Evolutionary conservation across 2,888 invertebrate genomes (phyloP).

Genomic region (Tenthredo livida): DNA sequence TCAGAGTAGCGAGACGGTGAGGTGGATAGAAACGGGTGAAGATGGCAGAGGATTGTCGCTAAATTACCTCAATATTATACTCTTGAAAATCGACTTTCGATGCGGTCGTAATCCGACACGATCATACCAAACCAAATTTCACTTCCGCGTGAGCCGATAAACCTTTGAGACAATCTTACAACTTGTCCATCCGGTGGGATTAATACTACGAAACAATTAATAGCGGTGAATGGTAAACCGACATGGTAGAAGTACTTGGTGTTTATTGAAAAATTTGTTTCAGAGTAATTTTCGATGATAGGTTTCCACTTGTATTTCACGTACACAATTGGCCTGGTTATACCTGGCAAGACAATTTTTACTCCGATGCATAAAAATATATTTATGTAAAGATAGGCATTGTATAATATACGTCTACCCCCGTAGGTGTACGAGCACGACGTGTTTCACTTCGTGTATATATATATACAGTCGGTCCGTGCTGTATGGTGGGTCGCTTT

Average conservation of each 20-base stretch:
- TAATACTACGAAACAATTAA: background rate
- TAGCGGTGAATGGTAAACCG: background rate
- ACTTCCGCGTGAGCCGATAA: background rate
- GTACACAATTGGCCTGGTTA: background rate
- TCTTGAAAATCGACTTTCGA: conserved; percentile 34
- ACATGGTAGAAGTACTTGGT: background rate
- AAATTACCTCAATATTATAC: conserved; percentile 50
- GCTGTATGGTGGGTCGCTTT: conserved; percentile 43
- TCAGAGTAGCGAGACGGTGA: conserved; percentile 24
- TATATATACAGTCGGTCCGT: background rate
- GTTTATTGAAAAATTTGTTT: background rate
- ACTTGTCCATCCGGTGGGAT: background rate
- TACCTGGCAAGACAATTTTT: background rate
- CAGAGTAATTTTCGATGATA: background rate
- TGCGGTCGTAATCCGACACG: conserved; percentile 1
- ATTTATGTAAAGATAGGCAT: conserved; percentile 8
- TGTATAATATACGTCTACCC: conserved; percentile 4
- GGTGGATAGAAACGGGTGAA: background rate
- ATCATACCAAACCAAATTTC: conserved; percentile 17
- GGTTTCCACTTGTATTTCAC: background rate
- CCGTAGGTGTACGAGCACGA: conserved; percentile 8
- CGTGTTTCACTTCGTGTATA: conserved; percentile 14
- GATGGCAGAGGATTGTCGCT: conserved; percentile 40
- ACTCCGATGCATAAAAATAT: background rate
- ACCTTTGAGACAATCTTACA: background rate